Conservation (phyloP, 2,888 invertebrate species). For the Drosophila sordidula region DNA sequence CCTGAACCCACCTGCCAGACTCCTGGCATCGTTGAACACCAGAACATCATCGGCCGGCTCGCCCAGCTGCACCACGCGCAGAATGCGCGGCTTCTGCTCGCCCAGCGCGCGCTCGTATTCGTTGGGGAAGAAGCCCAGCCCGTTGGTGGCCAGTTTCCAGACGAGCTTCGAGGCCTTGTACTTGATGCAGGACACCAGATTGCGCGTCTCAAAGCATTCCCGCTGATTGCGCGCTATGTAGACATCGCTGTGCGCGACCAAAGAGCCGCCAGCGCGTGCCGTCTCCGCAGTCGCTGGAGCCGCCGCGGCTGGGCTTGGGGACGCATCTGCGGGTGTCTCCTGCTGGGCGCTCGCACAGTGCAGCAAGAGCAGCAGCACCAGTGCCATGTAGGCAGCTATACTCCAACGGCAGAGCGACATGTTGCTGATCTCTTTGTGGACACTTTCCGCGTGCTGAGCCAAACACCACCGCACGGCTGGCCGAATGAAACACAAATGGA, state of each 20-base stretch:
- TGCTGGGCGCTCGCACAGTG: conserved; percentile 38
- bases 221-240: conserved; percentile 81
- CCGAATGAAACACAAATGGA: conserved; percentile 71
- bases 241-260: conserved; percentile 74
- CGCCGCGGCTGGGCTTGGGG: neutral
- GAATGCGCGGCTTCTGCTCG: conserved; percentile 56
- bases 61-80: conserved; percentile 81
- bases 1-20: conserved; percentile 76
- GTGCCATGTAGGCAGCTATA: conserved; percentile 43
- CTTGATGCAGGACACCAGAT: conserved; percentile 82
- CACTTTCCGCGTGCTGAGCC: conserved; percentile 12
- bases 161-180: conserved; percentile 82
- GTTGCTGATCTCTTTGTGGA: neutral
- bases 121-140: conserved; percentile 81
- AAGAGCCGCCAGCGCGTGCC: conserved; percentile 31
- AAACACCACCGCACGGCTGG: conserved; percentile 62
- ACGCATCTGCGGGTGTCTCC: conserved; percentile 4
- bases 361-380: conserved; percentile 56
- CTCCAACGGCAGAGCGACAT: conserved; percentile 52
- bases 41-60: conserved; percentile 76
- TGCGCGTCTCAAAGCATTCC: conserved; percentile 79
- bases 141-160: conserved; percentile 83
- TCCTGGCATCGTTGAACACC: conserved; percentile 81
- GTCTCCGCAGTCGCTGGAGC: neutral
- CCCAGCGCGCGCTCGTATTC: conserved; percentile 77